Evolutionary conservation across 2,888 invertebrate species (phyloP).

Genomic region (Rapana venosa): DNA sequence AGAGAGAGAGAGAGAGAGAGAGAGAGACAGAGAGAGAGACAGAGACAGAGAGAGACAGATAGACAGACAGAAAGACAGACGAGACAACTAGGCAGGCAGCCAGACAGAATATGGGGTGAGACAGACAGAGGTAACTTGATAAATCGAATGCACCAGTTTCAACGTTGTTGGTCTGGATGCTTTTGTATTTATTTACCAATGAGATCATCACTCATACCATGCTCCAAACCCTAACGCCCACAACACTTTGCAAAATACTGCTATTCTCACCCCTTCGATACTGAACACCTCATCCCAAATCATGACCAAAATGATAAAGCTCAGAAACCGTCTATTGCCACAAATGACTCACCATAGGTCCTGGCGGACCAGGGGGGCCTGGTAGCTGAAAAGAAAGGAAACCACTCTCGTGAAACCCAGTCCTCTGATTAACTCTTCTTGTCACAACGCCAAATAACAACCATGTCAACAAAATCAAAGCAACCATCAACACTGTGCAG

Average conservation of each 20-base stretch:
- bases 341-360: conserved; percentile 86
- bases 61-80: background rate
- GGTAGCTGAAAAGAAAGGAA: conserved; percentile 84
- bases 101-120: background rate
- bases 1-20: background rate
- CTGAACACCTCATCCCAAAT: too few relatives aligned
- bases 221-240: too few relatives aligned
- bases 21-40: background rate
- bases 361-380: conserved; percentile 88
- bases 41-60: background rate
- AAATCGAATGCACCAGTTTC: too few relatives aligned
- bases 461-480: too few relatives aligned
- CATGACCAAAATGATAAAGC: background rate
- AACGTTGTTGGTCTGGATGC: too few relatives aligned
- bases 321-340: background rate
- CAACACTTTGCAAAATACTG: too few relatives aligned
- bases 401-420: background rate
- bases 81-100: background rate
- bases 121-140: background rate
- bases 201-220: too few relatives aligned
- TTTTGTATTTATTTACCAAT: too few relatives aligned
- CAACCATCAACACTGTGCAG: too few relatives aligned
- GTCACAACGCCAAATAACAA: too few relatives aligned
- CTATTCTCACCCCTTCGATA: too few relatives aligned
- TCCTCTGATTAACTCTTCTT: too few relatives aligned